These are phyloP conservation scores for Coendou prehensilis DNA, from an alignment of 2,797 vertebrate genomes.

Conservation along the genomic window DNA sequence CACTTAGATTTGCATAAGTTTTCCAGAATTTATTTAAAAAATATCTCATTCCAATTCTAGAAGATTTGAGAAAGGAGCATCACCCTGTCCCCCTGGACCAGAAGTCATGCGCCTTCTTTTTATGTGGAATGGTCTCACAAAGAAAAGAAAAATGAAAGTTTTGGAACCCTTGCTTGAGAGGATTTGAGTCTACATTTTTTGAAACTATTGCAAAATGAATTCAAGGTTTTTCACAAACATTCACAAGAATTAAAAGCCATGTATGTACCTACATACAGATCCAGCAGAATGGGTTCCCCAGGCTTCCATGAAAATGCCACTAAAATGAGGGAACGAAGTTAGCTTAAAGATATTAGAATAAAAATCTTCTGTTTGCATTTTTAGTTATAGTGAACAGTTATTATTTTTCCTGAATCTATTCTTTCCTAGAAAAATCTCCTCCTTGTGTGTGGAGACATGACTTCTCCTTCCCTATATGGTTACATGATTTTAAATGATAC, in stretches of 20 bases:
- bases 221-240: neutral
- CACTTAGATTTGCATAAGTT: slow-evolving; percentile 83
- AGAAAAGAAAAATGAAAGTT: slow-evolving; percentile 76
- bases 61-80: slow-evolving; percentile 85
- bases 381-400: neutral
- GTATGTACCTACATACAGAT: neutral
- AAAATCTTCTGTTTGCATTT: neutral
- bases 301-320: neutral
- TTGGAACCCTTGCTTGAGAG: neutral
- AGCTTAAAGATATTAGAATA: neutral
- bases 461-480: neutral
- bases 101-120: neutral
- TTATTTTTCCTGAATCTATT: neutral
- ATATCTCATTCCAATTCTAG: slow-evolving; percentile 83
- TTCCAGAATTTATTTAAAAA: slow-evolving; percentile 83
- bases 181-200: neutral
- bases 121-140: neutral
- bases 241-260: neutral
- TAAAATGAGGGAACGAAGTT: neutral
- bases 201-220: neutral
- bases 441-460: neutral
- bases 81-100: slow-evolving; percentile 76
- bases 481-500: neutral
- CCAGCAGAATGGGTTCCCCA: neutral
- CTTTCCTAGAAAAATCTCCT: neutral